Evolutionary conservation across 2,888 invertebrate species (phyloP), one percentile per base, ranked within the genome.

Genomic region (Erynnis tages): DNA sequence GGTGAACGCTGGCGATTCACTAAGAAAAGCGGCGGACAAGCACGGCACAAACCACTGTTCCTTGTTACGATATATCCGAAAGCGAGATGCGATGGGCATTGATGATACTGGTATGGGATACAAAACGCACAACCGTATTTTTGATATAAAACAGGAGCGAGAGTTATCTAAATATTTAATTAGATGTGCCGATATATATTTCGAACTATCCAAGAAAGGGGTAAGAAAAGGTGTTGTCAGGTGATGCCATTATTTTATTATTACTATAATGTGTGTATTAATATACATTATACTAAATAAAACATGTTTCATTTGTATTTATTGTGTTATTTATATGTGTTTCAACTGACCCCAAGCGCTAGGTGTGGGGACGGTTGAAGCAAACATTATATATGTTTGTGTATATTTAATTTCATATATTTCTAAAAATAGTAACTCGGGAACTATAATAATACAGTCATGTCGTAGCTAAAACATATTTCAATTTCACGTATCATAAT

Each of bases 111-210:
- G 21, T 4, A 43, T 47, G 58, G 59, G 60, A 29, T 59, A 61
- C 53, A 46, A 40, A 25, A 44, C 58, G 25, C 50, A 57, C 32
- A 57, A 57, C 11, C 29, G 47, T 43, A 55, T 61, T 10, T 58
- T 61, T 46, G 49, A 19, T 23, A 38, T 57, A 10, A 48, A 55
- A 1, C 60, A 60, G 52, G 59, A 61, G 47, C 50, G 45, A 21
- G 30, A 55, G 32, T 29, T 60, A 4, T 45, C 57, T 17, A 59
- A 60, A 48, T 63, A 60, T 37, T 53, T 61, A 25, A 55, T 52
- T 34, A 19, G 60, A 47, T 57, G 50, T 41, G 60, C 61, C 4
- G 54, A 61, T 53, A 62, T 62, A 56, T 62, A 63, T 56, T 63
- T 60, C 56, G 60, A 59, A 14, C 55, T 61, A 32, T 17, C 61